A percentile compares a stretch with the other conserved stretches of the same genome.
Conservation (phyloP, 2,797 vertebrate species). For the Falco columbarius region DNA sequence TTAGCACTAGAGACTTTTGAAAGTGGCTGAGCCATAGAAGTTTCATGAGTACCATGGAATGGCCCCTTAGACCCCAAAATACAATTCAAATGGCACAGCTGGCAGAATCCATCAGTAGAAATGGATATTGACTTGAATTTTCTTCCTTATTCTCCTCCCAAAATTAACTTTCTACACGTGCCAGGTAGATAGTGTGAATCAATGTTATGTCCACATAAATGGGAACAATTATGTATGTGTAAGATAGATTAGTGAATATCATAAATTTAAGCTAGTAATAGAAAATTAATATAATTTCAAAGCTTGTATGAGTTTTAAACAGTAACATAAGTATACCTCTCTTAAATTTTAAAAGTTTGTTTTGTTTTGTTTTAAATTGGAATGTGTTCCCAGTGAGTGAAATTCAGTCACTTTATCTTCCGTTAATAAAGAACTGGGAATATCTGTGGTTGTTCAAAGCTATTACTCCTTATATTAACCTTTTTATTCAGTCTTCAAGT, state of each 20-base stretch:
- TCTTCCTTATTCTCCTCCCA: background rate
- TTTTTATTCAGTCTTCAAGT: background rate
- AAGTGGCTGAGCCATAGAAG: slow-evolving; percentile 32
- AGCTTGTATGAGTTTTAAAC: background rate
- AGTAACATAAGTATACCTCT: background rate
- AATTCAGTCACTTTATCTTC: background rate
- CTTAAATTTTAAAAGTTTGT: background rate
- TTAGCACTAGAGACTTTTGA: slow-evolving; percentile 49
- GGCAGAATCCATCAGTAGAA: slow-evolving; percentile 11
- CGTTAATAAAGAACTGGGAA: background rate
- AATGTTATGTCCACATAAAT: background rate
- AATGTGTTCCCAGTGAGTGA: background rate
- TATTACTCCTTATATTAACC: background rate
- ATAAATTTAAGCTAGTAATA: background rate
- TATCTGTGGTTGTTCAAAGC: background rate
- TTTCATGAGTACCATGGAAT: slow-evolving; percentile 31
- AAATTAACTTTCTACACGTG: background rate
- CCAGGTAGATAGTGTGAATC: background rate
- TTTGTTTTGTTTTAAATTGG: background rate
- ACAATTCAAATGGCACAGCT: slow-evolving; percentile 29
- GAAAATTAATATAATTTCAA: background rate
- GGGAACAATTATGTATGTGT: background rate
- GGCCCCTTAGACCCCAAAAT: slow-evolving; percentile 14
- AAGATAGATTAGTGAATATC: background rate
- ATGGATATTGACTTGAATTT: slow-evolving; percentile 30